A percentile compares a stretch with the other conserved stretches of the same genome.
Conservation (phyloP, 2,113 vertebrate species). For the Sinocyclocheilus maitianheensis region DNA sequence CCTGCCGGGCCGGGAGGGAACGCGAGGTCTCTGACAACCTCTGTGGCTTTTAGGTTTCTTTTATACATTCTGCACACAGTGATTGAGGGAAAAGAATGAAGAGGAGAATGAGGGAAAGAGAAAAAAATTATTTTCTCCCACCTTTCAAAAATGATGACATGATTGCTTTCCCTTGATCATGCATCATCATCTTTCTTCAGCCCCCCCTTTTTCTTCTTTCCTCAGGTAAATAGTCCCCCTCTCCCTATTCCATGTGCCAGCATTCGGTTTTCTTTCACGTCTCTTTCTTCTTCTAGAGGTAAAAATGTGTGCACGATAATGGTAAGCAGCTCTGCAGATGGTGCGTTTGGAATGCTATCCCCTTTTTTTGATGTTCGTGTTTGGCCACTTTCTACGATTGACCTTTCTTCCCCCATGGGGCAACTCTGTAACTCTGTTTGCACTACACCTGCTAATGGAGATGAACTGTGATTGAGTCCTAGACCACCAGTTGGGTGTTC, state of each 20-base stretch:
- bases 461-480: constrained; percentile 40
- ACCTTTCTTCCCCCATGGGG: constrained; percentile 69
- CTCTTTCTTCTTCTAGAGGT: constrained; percentile 45
- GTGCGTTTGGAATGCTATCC: constrained; percentile 55
- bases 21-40: constrained; percentile 88
- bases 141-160: constrained; percentile 99
- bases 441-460: constrained; percentile 72
- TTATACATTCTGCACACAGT: constrained; percentile 89
- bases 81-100: constrained; percentile 74
- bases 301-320: constrained; percentile 69
- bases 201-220: constrained; percentile 82
- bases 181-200: constrained; percentile 95
- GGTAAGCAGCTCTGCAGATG: constrained; percentile 60
- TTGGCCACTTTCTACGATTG: constrained; percentile 63
- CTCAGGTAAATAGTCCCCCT: constrained; percentile 88
- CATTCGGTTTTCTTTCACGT: constrained; percentile 57
- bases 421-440: constrained; percentile 65
- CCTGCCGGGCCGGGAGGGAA: constrained; percentile 87
- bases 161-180: constrained; percentile 99
- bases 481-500: not conserved
- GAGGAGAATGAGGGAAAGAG: constrained; percentile 44
- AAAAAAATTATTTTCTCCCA: constrained; percentile 98
- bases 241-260: constrained; percentile 52
- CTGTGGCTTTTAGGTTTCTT: constrained; percentile 98
- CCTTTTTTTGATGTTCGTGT: not conserved